Conservation (phyloP, 2,888 invertebrate species). For the Dryococelus australis region DNA sequence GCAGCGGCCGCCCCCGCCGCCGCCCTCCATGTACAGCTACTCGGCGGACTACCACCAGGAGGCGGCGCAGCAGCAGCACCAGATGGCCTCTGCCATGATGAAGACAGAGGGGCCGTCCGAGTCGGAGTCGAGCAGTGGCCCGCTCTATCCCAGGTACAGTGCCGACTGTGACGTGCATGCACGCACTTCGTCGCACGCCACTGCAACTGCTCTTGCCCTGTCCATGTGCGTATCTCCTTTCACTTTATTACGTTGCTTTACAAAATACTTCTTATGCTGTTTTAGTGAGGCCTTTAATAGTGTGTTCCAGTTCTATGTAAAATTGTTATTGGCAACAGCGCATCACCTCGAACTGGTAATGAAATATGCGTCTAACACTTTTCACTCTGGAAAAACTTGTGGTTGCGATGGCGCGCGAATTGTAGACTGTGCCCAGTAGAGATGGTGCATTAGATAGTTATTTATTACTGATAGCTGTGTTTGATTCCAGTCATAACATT, state of each 20-base stretch:
- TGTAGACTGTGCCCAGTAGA: background rate
- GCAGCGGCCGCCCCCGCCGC: conserved; percentile 56
- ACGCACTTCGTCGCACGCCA: background rate
- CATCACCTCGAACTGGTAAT: background rate
- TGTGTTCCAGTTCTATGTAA: background rate
- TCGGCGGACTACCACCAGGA: conserved; percentile 64
- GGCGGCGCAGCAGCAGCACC: conserved; percentile 60
- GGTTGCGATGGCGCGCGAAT: conserved; percentile 9
- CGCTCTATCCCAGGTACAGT: conserved; percentile 74
- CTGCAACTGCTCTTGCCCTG: background rate
- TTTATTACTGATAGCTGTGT: background rate
- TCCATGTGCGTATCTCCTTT: background rate
- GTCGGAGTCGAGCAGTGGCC: conserved; percentile 72
- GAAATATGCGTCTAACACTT: background rate
- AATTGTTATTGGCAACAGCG: background rate
- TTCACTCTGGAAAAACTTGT: background rate
- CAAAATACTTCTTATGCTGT: background rate
- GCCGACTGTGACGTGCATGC: background rate
- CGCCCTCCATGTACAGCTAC: conserved; percentile 67
- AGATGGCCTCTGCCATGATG: conserved; percentile 65
- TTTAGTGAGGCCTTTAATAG: background rate
- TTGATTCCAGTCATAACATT: background rate
- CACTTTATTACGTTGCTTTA: background rate
- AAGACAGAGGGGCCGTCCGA: conserved; percentile 72
- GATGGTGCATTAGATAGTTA: background rate